A percentile compares a stretch with the other conserved stretches of the same genome.
phyloP scores from a whole-genome alignment of 2,797 vertebrate genomes.

The Darevskia nairensis region DNA sequence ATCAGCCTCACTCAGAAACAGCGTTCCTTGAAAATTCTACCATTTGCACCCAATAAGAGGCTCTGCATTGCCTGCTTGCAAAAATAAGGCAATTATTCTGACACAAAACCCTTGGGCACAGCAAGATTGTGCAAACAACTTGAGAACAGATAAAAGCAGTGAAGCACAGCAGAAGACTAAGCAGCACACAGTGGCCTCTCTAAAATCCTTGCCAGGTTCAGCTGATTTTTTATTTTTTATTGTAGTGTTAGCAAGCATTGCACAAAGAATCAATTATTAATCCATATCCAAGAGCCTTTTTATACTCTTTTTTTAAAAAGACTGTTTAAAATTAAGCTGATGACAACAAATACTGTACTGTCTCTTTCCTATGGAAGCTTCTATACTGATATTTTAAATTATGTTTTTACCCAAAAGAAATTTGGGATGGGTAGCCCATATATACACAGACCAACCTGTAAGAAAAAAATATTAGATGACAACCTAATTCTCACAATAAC shows the following conservation, averaged over 20 bases:
- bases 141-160: constrained; percentile 22
- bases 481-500: not conserved
- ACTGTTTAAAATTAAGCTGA: not conserved
- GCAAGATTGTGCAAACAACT: constrained; percentile 28
- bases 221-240: not conserved
- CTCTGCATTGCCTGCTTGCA: constrained; percentile 2
- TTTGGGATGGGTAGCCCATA: not conserved
- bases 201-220: constrained; percentile 22
- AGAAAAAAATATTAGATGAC: not conserved
- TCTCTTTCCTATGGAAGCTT: not conserved
- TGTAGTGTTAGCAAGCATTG: not conserved
- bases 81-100: constrained; percentile 30
- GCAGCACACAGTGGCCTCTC: constrained; percentile 2
- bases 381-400: not conserved
- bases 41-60: constrained; percentile 13
- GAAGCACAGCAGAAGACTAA: constrained; percentile 23
- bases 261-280: constrained; percentile 32
- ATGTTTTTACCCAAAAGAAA: not conserved
- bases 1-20: not conserved
- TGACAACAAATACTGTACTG: not conserved
- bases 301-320: not conserved
- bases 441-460: not conserved
- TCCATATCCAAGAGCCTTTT: not conserved
- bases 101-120: constrained; percentile 25
- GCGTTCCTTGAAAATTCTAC: not conserved